phyloP scores from a whole-genome alignment of 2,888 invertebrate genomes.

The Carabus problematicus region DNA sequence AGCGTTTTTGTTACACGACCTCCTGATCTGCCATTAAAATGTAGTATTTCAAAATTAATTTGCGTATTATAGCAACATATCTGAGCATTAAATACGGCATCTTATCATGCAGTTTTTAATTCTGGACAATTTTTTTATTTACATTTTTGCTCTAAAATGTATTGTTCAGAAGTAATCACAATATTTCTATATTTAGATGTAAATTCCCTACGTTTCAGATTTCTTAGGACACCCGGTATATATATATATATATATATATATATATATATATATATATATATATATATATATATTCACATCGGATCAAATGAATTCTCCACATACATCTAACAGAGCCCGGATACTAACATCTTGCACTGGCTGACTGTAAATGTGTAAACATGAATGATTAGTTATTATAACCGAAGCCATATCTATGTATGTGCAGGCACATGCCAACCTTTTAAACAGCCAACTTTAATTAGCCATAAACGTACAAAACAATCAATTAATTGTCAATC shows the following conservation, averaged over 20 bases:
- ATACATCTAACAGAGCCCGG: too few species aligned
- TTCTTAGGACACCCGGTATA: too few species aligned
- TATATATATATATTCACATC: background rate
- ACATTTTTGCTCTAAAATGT: too few species aligned
- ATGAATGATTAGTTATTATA: conserved; percentile 27
- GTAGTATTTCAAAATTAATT: too few species aligned
- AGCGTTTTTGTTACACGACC: too few species aligned
- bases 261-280: conserved; percentile 10
- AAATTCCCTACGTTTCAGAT: conserved; percentile 7
- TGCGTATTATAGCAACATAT: too few species aligned
- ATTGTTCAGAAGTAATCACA: too few species aligned
- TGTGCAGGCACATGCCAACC: conserved; percentile 11
- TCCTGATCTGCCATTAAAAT: too few species aligned
- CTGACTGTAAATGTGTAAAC: conserved; percentile 14
- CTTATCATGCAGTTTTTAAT: too few species aligned
- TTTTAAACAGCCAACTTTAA: conserved; percentile 12
- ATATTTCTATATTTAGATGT: too few species aligned
- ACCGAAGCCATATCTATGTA: conserved; percentile 23
- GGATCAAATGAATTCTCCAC: background rate
- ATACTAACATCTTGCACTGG: conserved; percentile 9
- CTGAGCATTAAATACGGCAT: too few species aligned
- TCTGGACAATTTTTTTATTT: too few species aligned
- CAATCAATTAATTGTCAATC: conserved; percentile 28
- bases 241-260: conserved; percentile 16
- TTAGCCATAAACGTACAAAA: conserved; percentile 24